Base-by-base conservation (phyloP, 2,888 invertebrate species). In the Drosophila borealis region DNA sequence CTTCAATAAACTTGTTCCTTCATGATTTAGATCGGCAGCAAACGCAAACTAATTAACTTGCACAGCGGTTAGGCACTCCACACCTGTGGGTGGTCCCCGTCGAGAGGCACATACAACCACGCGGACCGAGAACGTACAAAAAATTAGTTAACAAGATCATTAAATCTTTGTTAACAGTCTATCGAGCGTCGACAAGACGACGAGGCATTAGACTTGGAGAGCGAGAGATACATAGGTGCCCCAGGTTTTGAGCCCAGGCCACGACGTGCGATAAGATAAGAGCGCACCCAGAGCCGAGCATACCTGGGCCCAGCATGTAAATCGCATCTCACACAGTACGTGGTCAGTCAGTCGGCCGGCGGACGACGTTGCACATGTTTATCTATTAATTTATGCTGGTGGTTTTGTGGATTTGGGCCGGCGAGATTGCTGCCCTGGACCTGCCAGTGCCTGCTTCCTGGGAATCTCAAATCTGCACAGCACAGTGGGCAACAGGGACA, bases 361-460 rank as follows among this genome's bases (percentile, higher is more conserved):
- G 19, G 48, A 50, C 53, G 54, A 56, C 34, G 67, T 59, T 79
- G 75, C 70, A 71, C 70, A 73, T 71, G 78, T 88, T 89, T 89
- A 90, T 90, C 90, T 89, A 81, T 89, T 90, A 90, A 90, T 90
- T 90, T 90, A 90, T 90, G 87, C 89, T 78, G 89, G 90, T 79
- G 80, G 75, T 71, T 81, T 79, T 78, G 44, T 53, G 64, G 67
- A 69, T 78, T 72, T 79, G 70, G 81, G 68, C 67, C 49, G 63
- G 25, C 33, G 33, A 76, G 79, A 81, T 84, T 79, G 77, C 63
- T 70, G 69, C 55, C 25, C 36, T 41, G 37, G 25, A 29, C 45
- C 44, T 42, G 51, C 55, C 53, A 45, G 39, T 54, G 59, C 34
- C 39, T 11, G 60, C 53, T 77, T 84, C 71, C 78, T 69, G 66